Percentiles rank a stretch among this genome's conserved stretches.
Conservation (phyloP, 2,113 vertebrate species). For the Epinephelus fuscoguttatus region DNA sequence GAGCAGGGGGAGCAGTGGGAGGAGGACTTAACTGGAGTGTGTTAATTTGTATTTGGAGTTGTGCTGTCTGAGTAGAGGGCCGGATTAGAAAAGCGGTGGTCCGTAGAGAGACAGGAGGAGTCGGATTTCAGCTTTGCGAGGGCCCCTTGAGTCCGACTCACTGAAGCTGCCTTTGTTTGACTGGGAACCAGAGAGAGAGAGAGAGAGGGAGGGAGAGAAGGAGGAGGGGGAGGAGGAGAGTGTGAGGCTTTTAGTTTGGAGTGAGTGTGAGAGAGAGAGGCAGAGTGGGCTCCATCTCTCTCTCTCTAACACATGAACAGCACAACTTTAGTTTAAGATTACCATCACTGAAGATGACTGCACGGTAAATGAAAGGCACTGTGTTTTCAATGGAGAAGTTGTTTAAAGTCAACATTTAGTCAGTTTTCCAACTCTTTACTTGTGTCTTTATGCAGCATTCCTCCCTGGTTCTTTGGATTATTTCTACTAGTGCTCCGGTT, state of each 20-base stretch:
- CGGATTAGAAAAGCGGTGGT: constrained; percentile 74
- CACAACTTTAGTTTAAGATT: constrained; percentile 55
- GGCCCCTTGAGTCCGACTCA: constrained; percentile 73
- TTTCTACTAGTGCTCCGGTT: constrained; percentile 59
- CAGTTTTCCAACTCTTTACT: constrained; percentile 23
- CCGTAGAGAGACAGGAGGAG: constrained; percentile 72
- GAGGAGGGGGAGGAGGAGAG: constrained; percentile 51
- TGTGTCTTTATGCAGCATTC: constrained; percentile 70
- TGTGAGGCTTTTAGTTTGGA: constrained; percentile 58
- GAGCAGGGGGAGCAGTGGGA: constrained; percentile 13
- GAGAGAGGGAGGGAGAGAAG: constrained; percentile 15
- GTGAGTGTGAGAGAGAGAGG: constrained; percentile 41
- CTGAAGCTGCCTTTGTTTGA: constrained; percentile 86
- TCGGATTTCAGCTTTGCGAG: constrained; percentile 79
- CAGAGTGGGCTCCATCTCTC: constrained; percentile 76
- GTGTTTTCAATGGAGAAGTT: not conserved
- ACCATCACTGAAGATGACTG: constrained; percentile 73
- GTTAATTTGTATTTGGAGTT: constrained; percentile 73
- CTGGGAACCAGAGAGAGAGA: constrained; percentile 64
- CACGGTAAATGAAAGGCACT: constrained; percentile 69
- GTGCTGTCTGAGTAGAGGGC: constrained; percentile 68
- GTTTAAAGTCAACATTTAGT: not conserved
- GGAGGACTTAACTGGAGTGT: constrained; percentile 49
- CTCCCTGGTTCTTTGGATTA: constrained; percentile 78
- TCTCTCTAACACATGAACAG: constrained; percentile 65